Conservation (phyloP, 2,797 vertebrate genomes). For the Cynodonichthys magdalenae region DNA sequence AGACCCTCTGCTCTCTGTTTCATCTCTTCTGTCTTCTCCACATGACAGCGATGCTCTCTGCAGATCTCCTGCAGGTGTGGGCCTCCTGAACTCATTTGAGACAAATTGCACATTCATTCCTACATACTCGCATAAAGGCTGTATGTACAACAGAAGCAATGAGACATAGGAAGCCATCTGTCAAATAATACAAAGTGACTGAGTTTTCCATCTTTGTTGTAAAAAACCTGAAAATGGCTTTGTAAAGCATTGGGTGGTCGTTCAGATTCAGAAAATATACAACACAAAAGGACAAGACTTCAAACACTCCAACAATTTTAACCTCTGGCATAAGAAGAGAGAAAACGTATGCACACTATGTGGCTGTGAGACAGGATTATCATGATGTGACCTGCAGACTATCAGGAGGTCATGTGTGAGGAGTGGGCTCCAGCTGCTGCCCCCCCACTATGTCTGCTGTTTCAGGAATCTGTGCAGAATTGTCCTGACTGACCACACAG, state of each 20-base stretch:
- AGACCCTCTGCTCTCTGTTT: slow-evolving; percentile 65
- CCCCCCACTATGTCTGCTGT: slow-evolving; percentile 65
- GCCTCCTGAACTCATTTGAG: slow-evolving; percentile 36
- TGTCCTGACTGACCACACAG: slow-evolving; percentile 48
- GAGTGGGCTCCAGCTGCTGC: slow-evolving; percentile 47
- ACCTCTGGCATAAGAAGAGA: slow-evolving; percentile 30
- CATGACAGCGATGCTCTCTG: slow-evolving; percentile 65
- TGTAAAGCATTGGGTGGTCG: slow-evolving; percentile 14
- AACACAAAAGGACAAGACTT: slow-evolving; percentile 5
- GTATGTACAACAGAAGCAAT: slow-evolving; percentile 14
- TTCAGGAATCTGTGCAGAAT: slow-evolving; percentile 64
- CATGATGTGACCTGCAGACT: slow-evolving; percentile 69
- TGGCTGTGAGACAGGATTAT: slow-evolving; percentile 68
- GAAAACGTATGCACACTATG: slow-evolving; percentile 39
- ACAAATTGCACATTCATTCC: slow-evolving; percentile 41
- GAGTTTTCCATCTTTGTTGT: slow-evolving; percentile 24
- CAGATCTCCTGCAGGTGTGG: slow-evolving; percentile 71
- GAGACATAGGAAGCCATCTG: slow-evolving; percentile 30
- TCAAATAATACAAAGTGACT: slow-evolving; percentile 29
- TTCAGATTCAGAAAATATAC: slow-evolving; percentile 1
- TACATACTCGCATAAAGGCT: slow-evolving; percentile 10
- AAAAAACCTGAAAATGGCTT: slow-evolving; percentile 27
- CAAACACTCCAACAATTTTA: slow-evolving; percentile 22
- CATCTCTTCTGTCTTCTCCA: slow-evolving; percentile 60
- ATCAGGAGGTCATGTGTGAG: slow-evolving; percentile 68